A percentile compares a stretch with the other conserved stretches of the same genome.
Evolutionary conservation across 2,797 vertebrate genomes (phyloP).

Genomic region (Malacoctenus gilli): DNA sequence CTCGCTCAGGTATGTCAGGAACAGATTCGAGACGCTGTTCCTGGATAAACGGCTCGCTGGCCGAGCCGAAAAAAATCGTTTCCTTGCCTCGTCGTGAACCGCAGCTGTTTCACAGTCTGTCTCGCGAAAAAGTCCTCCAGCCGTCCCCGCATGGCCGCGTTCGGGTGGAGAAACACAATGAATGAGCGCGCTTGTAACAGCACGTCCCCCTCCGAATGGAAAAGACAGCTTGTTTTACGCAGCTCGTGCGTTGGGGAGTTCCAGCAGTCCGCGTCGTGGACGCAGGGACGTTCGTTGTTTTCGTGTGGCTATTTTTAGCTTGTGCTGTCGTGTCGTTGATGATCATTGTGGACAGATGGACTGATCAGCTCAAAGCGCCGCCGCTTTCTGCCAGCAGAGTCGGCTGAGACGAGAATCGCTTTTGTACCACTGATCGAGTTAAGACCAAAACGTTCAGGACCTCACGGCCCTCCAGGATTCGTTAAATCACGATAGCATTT

Average conservation of each 20-base stretch:
- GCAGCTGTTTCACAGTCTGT: slow-evolving; percentile 64
- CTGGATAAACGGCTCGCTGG: slow-evolving; percentile 28
- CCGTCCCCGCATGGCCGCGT: slow-evolving; percentile 60
- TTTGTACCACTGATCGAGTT: too few species aligned
- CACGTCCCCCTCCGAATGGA: slow-evolving; percentile 62
- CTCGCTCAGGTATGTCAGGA: slow-evolving; percentile 29
- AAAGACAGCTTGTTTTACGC: slow-evolving; percentile 70
- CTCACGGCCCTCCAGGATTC: too few species aligned
- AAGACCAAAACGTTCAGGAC: too few species aligned
- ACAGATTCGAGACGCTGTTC: slow-evolving; percentile 11
- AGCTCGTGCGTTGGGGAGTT: slow-evolving; percentile 49
- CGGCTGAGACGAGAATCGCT: too few species aligned
- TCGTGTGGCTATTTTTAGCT: slow-evolving; percentile 66
- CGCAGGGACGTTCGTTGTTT: slow-evolving; percentile 35
- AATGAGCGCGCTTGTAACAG: slow-evolving; percentile 67
- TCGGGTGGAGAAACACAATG: slow-evolving; percentile 70
- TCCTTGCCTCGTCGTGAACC: slow-evolving; percentile 28
- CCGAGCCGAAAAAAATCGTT: slow-evolving; percentile 16
- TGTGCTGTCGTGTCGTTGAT: slow-evolving; percentile 44
- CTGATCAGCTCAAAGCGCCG: too few species aligned
- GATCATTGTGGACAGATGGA: slow-evolving; percentile 49
- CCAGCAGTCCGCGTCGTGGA: slow-evolving; percentile 33
- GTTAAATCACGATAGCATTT: too few species aligned
- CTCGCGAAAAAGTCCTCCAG: slow-evolving; percentile 48
- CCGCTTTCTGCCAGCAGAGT: too few species aligned